These are phyloP conservation scores for Panopea generosa DNA, from an alignment of 2,888 invertebrate species.

Conservation along the genomic window DNA sequence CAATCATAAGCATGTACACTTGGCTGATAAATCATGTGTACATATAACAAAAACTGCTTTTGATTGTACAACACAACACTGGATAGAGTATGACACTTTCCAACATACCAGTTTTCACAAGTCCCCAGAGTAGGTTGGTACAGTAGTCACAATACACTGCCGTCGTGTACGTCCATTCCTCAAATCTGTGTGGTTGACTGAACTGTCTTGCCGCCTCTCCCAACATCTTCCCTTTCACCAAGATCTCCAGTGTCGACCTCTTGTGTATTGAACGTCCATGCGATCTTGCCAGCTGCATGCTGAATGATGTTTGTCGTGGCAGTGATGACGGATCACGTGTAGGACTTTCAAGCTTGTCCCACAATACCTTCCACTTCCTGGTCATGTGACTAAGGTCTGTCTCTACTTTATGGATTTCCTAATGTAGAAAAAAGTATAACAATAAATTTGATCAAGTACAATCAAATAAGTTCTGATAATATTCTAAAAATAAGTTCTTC, in stretches of 20 bases:
- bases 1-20: no score
- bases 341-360: slow-evolving; percentile 95
- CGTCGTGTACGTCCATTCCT: slow-evolving; percentile 93
- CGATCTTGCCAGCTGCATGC: slow-evolving; percentile 93
- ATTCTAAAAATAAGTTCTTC: no score
- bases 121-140: slow-evolving; percentile 95
- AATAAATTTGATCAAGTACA: no score
- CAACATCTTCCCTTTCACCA: slow-evolving; percentile 92
- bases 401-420: slow-evolving; percentile 93
- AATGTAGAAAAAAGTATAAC: neutral
- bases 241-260: slow-evolving; percentile 94
- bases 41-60: slow-evolving; percentile 4
- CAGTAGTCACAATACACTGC: slow-evolving; percentile 96
- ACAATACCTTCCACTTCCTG: slow-evolving; percentile 95
- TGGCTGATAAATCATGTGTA: no score
- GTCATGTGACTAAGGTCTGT: slow-evolving; percentile 95
- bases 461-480: no score
- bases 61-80: no score
- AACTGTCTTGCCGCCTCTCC: slow-evolving; percentile 82
- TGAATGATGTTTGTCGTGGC: slow-evolving; percentile 92
- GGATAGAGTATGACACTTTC: no score
- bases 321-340: slow-evolving; percentile 87
- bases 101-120: slow-evolving; percentile 89
- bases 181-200: slow-evolving; percentile 90
- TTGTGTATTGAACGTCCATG: slow-evolving; percentile 95